phyloP scores from a whole-genome alignment of 2,888 invertebrate species.

The Hermaeophaga mercurialis region DNA sequence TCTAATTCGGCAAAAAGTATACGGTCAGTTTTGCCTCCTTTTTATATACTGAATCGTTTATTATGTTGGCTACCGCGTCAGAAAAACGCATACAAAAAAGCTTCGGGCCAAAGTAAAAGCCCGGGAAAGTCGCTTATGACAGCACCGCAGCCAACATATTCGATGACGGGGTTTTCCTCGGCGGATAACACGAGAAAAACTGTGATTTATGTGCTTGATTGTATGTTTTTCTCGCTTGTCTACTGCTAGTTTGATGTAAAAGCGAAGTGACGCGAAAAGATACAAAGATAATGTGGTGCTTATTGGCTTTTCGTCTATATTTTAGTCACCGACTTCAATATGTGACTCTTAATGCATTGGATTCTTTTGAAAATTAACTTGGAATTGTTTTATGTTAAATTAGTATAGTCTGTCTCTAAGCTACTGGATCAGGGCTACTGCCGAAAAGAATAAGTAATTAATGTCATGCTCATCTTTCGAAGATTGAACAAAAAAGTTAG shows the following conservation, averaged over 20 bases:
- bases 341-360: not conserved
- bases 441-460: too few species aligned
- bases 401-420: too few species aligned
- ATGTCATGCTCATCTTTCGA: too few species aligned
- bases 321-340: not conserved
- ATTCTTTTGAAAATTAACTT: too few species aligned
- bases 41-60: slow-evolving; percentile 32
- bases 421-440: too few species aligned
- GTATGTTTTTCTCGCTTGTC: slow-evolving; percentile 21
- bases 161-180: slow-evolving; percentile 26
- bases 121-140: slow-evolving; percentile 35
- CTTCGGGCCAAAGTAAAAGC: slow-evolving; percentile 26
- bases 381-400: too few species aligned
- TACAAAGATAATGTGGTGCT: slow-evolving; percentile 13
- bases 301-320: not conserved
- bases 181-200: slow-evolving; percentile 16
- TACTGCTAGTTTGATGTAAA: slow-evolving; percentile 15
- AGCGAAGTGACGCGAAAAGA: slow-evolving; percentile 17
- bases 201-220: slow-evolving; percentile 27
- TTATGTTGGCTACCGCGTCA: slow-evolving; percentile 30
- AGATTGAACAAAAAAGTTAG: too few species aligned
- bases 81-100: slow-evolving; percentile 35
- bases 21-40: slow-evolving; percentile 30
- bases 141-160: slow-evolving; percentile 29
- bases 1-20: slow-evolving; percentile 33